These are phyloP conservation scores for Parascotia fuliginaria DNA, from an alignment of 2,888 invertebrate species.

Conservation along the genomic window DNA sequence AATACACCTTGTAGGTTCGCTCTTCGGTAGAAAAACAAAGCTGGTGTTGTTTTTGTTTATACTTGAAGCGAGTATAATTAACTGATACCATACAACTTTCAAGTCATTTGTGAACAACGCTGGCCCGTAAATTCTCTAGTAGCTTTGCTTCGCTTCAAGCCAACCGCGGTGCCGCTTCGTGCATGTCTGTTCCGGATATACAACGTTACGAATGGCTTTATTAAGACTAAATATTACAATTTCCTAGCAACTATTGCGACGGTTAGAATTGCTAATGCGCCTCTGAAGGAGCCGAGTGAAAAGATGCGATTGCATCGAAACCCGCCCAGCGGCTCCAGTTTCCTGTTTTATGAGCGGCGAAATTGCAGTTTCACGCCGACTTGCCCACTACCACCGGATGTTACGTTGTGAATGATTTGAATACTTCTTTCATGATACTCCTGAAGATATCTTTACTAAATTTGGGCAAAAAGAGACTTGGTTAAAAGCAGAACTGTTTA, in stretches of 20 bases:
- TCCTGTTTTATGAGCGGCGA: slow-evolving; percentile 75
- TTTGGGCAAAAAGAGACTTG: neutral
- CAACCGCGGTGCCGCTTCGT: slow-evolving; percentile 54
- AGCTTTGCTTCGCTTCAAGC: slow-evolving; percentile 61
- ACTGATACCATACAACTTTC: slow-evolving; percentile 18
- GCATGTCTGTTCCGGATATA: slow-evolving; percentile 75
- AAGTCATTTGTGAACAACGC: slow-evolving; percentile 41
- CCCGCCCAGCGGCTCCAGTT: slow-evolving; percentile 56
- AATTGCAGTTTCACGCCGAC: slow-evolving; percentile 74
- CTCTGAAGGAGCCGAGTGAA: slow-evolving; percentile 69
- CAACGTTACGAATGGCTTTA: slow-evolving; percentile 80
- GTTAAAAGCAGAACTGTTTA: neutral
- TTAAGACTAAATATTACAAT: slow-evolving; percentile 83
- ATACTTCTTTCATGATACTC: slow-evolving; percentile 53
- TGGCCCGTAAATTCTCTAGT: slow-evolving; percentile 64
- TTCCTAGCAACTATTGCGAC: slow-evolving; percentile 75
- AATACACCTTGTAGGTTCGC: slow-evolving; percentile 3
- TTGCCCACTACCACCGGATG: slow-evolving; percentile 61
- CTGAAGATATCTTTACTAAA: neutral
- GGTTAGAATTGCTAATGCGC: slow-evolving; percentile 79
- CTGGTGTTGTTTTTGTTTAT: slow-evolving; percentile 13
- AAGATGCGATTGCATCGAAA: slow-evolving; percentile 75
- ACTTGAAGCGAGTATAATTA: slow-evolving; percentile 21
- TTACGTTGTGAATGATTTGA: slow-evolving; percentile 66
- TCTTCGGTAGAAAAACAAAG: slow-evolving; percentile 2